Base-by-base conservation (phyloP, 2,888 invertebrate species). In the Oxystoma pomonae region DNA sequence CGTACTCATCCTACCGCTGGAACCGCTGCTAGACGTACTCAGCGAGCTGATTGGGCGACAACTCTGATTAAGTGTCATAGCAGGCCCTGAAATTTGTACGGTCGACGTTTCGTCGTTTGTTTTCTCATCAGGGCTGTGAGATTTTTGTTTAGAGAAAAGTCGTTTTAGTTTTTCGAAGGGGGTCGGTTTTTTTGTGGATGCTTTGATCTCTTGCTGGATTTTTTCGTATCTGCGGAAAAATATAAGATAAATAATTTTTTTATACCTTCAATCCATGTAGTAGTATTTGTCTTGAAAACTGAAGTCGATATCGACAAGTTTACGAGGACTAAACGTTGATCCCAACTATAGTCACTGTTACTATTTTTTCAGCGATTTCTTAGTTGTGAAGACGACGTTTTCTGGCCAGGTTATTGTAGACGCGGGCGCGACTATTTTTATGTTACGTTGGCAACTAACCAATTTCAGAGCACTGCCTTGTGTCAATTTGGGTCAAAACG, bases 1-100 rank as follows among this genome's bases (percentile, higher is more conserved):
- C 1, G 91, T 92, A 73, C 93, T 93, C 76, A 92, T 85, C 12
- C 92, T 85, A 0, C 92, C 92, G 0, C 92, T 92, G 0, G 92
- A 92, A 19, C 83, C 84, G 0, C 91, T 91, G 76, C 88, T 88
- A 17, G 88, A 87, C 0, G 87, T 85, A 72, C 89, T 90, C 35
- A 90, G 78, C 67, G 88, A 88, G 72, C 89, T 89, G 19, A 87
- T 85, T 1, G 90, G 89, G 66, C 89, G 81, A 57, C 70, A 57
- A 20, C 65, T 60, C 50, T 72, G 72, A 20, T 69, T 67, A 5
- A 69, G 62, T 2, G 69, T 67, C 22, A 70, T 62, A 7, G 69
- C 65, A 16, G 71, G 69, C 2, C 61, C 66, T 1, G 67, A 67
- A 20, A 71, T 69, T 5, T 64, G 65, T 19, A 65, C 61, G 21